Evolutionary conservation across 2,113 vertebrate genomes (phyloP).

Genomic region (Sprattus sprattus): DNA sequence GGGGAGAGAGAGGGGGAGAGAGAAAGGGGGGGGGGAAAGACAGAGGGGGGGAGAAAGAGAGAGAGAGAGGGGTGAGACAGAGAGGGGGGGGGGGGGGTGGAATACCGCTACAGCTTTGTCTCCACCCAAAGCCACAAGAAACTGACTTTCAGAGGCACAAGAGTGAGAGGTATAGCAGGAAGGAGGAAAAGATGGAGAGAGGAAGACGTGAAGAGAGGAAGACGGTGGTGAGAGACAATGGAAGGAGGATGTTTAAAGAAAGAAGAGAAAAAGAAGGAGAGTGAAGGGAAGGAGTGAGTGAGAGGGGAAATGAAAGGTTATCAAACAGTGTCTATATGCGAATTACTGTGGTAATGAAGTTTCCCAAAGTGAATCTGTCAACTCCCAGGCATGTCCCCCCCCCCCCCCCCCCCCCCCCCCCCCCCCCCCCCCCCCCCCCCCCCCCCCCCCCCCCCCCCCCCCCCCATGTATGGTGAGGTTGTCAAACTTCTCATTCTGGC

Average conservation of each 20-base stretch:
- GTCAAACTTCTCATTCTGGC: slow-evolving; percentile 43
- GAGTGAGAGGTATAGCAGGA: neutral
- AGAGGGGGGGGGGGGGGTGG: neutral
- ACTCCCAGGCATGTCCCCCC: slow-evolving; percentile 30
- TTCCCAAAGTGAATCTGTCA: slow-evolving; percentile 42
- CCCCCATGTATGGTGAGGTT: slow-evolving; percentile 41
- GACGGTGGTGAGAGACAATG: neutral
- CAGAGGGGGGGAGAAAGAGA: neutral
- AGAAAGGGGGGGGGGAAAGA: neutral
- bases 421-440: too few relatives aligned
- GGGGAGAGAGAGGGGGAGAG: neutral
- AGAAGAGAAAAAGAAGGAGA: neutral
- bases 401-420: too few relatives aligned
- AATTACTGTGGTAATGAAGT: slow-evolving; percentile 51
- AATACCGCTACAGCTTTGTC: too few relatives aligned
- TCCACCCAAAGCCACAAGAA: neutral
- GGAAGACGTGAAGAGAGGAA: neutral
- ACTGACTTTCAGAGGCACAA: neutral
- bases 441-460: too few relatives aligned
- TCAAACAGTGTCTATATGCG: slow-evolving; percentile 50
- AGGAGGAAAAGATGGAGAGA: slow-evolving; percentile 35
- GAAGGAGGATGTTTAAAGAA: slow-evolving; percentile 2
- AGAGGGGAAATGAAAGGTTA: slow-evolving; percentile 34
- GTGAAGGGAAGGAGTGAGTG: neutral
- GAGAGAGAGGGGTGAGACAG: neutral